Evolutionary conservation across 1,140 invertebrate genomes (phyloP).

Genomic region (Eueides isabella): DNA sequence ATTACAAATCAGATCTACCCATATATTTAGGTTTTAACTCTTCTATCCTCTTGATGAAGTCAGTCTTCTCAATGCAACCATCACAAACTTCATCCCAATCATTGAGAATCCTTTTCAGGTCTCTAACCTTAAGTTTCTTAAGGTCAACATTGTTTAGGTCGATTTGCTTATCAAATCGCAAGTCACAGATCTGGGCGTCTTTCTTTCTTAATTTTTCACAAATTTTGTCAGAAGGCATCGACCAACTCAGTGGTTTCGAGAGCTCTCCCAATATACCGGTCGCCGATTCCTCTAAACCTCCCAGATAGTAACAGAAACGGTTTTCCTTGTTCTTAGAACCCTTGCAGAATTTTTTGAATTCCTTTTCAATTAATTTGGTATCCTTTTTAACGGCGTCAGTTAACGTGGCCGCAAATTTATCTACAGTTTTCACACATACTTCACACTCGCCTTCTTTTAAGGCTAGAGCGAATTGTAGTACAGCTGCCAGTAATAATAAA

Average conservation of each 20-base stretch:
- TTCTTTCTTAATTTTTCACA: slow-evolving; percentile 98
- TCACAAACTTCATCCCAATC: slow-evolving; percentile 99
- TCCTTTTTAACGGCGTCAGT: slow-evolving; percentile 88
- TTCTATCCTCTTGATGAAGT: slow-evolving; percentile 98
- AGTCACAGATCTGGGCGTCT: slow-evolving; percentile 98
- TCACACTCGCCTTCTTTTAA: slow-evolving; percentile 90
- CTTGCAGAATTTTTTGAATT: slow-evolving; percentile 95
- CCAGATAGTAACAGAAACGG: slow-evolving; percentile 98
- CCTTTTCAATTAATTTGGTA: slow-evolving; percentile 90
- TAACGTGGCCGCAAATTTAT: slow-evolving; percentile 90
- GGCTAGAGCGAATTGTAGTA: slow-evolving; percentile 64
- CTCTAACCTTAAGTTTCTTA: slow-evolving; percentile 98
- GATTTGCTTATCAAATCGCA: slow-evolving; percentile 98
- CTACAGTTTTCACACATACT: slow-evolving; percentile 94
- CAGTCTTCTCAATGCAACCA: slow-evolving; percentile 99
- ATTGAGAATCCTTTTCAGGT: slow-evolving; percentile 98
- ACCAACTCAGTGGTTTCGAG: slow-evolving; percentile 97
- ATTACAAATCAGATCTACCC: slow-evolving; percentile 80
- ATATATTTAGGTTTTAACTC: slow-evolving; percentile 97
- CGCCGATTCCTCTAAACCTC: slow-evolving; percentile 97
- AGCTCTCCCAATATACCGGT: slow-evolving; percentile 97
- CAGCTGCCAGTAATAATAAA: slow-evolving; percentile 67
- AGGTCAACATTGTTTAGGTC: slow-evolving; percentile 97
- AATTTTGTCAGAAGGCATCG: slow-evolving; percentile 96
- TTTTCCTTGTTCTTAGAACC: slow-evolving; percentile 94